Conservation (phyloP, 2,888 invertebrate species). For the Nymphalis polychloros region DNA sequence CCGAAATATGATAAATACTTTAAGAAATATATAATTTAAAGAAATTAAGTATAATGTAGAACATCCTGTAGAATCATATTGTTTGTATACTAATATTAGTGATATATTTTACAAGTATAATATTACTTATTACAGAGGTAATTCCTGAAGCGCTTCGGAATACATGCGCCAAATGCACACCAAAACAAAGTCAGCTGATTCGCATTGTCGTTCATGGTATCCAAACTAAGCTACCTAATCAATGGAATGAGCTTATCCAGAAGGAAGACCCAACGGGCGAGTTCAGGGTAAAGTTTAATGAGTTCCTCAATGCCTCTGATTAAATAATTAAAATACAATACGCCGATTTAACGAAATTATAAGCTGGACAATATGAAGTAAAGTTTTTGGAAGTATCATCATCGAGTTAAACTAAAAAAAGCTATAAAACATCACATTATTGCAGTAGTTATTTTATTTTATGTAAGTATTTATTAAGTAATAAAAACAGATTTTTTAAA, state of each 20-base stretch:
- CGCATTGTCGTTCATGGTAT: slow-evolving; percentile 83
- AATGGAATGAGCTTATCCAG: slow-evolving; percentile 83
- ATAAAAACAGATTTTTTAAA: not conserved
- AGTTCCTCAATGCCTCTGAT: slow-evolving; percentile 56
- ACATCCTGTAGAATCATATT: too few species aligned
- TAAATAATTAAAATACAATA: slow-evolving; percentile 49
- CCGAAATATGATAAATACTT: too few species aligned
- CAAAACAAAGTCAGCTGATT: slow-evolving; percentile 81
- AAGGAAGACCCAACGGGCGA: slow-evolving; percentile 86
- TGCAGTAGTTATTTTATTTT: slow-evolving; percentile 66
- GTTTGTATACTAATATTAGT: too few species aligned
- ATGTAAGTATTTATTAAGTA: slow-evolving; percentile 4
- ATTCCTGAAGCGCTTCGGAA: slow-evolving; percentile 67
- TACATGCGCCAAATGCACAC: slow-evolving; percentile 84
- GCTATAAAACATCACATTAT: slow-evolving; percentile 51
- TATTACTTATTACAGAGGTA: slow-evolving; percentile 47
- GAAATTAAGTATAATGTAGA: not conserved
- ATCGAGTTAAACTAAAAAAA: slow-evolving; percentile 1
- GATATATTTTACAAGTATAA: not conserved
- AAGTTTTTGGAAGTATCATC: too few species aligned
- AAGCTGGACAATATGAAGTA: too few species aligned
- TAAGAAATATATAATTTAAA: not conserved
- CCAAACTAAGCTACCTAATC: slow-evolving; percentile 82
- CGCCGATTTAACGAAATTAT: too few species aligned
- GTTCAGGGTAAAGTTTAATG: slow-evolving; percentile 82